Evolutionary conservation across 92 coral and sea anemone species (phyloP), one percentile per base, ranked within the genome.

Genomic region (Bergia puertoricense): DNA sequence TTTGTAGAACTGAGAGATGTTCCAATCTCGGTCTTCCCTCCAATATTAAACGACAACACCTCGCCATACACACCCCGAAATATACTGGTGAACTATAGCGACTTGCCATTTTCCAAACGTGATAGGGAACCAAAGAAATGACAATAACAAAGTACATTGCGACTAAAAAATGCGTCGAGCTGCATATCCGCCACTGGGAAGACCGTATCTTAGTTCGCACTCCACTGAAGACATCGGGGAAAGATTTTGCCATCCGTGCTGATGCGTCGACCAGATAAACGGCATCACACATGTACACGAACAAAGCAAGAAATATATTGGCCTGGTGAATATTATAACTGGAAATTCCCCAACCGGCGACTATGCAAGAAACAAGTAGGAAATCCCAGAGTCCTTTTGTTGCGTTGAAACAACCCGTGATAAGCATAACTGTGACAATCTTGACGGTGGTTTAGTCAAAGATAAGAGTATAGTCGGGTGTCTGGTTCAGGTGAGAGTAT

Each of bases 201-300:
- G 42, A 2, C 59, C 13, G 41, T n/a, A 83, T 37, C 8, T 54
- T 42, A 6, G 48, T 6, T 67, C 86, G 86, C 11, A 74, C 59
- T 44, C 71, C 62, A 39, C 39, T 56, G 45, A 45, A 45, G 23
- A 83, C 38, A 69, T 50, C 65, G n/a, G 78, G 86, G 66, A 68
- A 68, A 10, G 77, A 41, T 45, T 83, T 91, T 56, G 86, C 86
- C 59, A 65, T 56, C 51, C 91, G 39, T 14, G 91, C 93, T 13
- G 86, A 79, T 65, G 79, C 51, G 23, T 91, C 91, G 44, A 80
- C 73, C 30, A 67, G 41, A 13, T 83, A 91, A 30, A 91, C 44
- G 51, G 85, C 83, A 79, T 91, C 93, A 36, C 93, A 91, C 73
- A 88, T n/a, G 72, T 81, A 91, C 22, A 91, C 91, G 48, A 88